Percentiles rank a stretch among this genome's conserved stretches.
These are phyloP conservation scores for Valencia hispanica DNA, from an alignment of 2,797 vertebrate genomes.

Conservation along the genomic window DNA sequence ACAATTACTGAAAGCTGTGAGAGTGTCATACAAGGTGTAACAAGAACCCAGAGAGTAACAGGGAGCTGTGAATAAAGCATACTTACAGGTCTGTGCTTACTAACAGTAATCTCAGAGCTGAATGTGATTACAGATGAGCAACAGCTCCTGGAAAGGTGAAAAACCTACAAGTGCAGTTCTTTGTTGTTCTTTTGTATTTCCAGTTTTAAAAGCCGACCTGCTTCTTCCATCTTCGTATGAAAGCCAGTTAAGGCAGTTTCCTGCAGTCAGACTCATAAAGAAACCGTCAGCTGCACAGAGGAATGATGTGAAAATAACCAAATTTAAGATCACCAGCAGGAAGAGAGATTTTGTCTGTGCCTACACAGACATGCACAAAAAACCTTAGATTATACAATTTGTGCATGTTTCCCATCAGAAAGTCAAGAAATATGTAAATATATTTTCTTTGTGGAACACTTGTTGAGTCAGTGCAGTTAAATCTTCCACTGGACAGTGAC, in stretches of 20 bases:
- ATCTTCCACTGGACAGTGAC: neutral
- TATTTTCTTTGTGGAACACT: neutral
- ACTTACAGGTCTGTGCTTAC: neutral
- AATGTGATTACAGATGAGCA: neutral
- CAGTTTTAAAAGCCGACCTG: slow-evolving; percentile 47
- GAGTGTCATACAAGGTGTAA: slow-evolving; percentile 26
- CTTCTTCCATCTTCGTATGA: slow-evolving; percentile 45
- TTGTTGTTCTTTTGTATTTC: slow-evolving; percentile 53
- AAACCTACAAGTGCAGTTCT: slow-evolving; percentile 34
- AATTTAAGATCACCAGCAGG: slow-evolving; percentile 55
- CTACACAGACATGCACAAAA: slow-evolving; percentile 20
- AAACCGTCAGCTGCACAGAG: slow-evolving; percentile 53
- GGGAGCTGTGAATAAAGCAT: neutral
- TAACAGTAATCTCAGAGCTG: slow-evolving; percentile 14
- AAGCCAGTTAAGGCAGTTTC: slow-evolving; percentile 54
- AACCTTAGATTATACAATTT: neutral
- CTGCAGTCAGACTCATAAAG: slow-evolving; percentile 50
- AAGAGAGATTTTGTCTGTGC: slow-evolving; percentile 18
- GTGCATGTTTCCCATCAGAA: neutral
- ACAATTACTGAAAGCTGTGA: slow-evolving; percentile 36
- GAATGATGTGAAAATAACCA: slow-evolving; percentile 34
- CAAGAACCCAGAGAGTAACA: slow-evolving; percentile 3
- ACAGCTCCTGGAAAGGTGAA: neutral
- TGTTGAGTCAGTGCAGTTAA: neutral
- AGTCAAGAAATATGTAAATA: neutral